Conservation (phyloP, 1,140 invertebrate species). For the Probaryconus sp. region DNA sequence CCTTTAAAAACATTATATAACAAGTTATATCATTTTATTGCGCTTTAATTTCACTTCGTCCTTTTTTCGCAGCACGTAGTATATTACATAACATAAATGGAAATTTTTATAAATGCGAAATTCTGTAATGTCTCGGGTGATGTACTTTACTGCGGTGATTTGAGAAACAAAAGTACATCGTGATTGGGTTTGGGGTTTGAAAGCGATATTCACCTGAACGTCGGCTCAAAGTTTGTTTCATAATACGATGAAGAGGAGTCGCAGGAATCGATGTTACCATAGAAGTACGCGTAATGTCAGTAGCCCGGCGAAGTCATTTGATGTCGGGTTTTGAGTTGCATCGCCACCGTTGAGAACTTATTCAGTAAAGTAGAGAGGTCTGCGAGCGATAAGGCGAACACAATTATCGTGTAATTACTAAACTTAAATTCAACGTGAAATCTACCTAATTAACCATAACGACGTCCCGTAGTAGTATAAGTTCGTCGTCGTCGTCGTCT, state of each 20-base stretch:
- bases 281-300: constrained; percentile 31
- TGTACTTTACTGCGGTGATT: too few species aligned
- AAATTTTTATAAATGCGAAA: constrained; percentile 1
- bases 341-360: constrained; percentile 52
- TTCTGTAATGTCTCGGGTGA: too few species aligned
- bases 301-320: constrained; percentile 43
- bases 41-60: too few species aligned
- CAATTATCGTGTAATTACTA: constrained; percentile 71
- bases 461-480: constrained; percentile 52
- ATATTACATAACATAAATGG: constrained; percentile 6
- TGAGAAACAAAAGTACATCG: constrained; percentile 10
- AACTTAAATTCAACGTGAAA: constrained; percentile 70
- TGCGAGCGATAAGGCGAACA: constrained; percentile 56
- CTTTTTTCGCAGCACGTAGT: too few species aligned
- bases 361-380: constrained; percentile 58
- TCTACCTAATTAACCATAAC: constrained; percentile 70
- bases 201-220: neutral
- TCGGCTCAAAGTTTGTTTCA: constrained; percentile 38
- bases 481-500: too few species aligned
- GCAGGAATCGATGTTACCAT: constrained; percentile 32
- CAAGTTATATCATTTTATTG: constrained; percentile 8
- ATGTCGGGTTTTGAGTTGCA: constrained; percentile 48
- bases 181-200: neutral
- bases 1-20: constrained; percentile 8
- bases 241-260: constrained; percentile 41